A percentile compares a stretch with the other conserved stretches of the same genome.
These are phyloP conservation scores for Dasypus novemcinctus DNA, from an alignment of 2,113 vertebrate species.

Conservation along the genomic window DNA sequence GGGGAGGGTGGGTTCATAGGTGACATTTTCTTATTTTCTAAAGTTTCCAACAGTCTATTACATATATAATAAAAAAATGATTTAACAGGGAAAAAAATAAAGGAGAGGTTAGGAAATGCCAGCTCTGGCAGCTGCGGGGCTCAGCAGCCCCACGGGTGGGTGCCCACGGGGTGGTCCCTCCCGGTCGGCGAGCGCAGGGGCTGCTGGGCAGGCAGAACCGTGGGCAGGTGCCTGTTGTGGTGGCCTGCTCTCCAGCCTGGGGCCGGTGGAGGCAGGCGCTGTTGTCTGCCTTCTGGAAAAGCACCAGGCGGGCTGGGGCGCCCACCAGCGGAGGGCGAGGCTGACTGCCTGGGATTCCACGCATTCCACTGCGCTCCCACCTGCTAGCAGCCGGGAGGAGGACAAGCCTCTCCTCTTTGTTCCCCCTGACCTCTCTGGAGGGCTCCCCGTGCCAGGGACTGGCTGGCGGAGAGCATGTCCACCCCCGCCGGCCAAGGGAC, in stretches of 20 bases:
- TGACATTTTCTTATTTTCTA: too few species aligned
- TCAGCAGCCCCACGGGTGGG: neutral
- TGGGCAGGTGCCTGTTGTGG: accelerated
- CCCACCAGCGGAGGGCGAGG: neutral
- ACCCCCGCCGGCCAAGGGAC: neutral
- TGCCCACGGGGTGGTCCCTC: neutral
- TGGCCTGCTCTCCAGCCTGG: accelerated
- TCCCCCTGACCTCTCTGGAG: neutral
- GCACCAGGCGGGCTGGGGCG: neutral
- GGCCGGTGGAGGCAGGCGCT: neutral
- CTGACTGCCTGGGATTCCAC: neutral
- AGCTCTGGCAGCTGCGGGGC: accelerated
- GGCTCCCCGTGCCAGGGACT: neutral
- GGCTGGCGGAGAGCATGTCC: too few species aligned
- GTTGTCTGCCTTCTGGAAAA: neutral
- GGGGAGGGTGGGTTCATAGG: too few species aligned
- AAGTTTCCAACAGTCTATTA: too few species aligned
- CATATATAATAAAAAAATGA: too few species aligned
- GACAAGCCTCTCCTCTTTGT: neutral
- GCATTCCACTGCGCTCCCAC: neutral
- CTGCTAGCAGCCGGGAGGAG: too few species aligned
- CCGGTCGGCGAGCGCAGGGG: neutral
- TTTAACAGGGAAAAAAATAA: too few species aligned
- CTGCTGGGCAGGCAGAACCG: accelerated
- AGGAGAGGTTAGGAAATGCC: neutral